A percentile compares a stretch with the other conserved stretches of the same genome.
These are phyloP conservation scores for Petrolisthes cinctipes DNA, from an alignment of 2,888 invertebrate species.

Conservation along the genomic window DNA sequence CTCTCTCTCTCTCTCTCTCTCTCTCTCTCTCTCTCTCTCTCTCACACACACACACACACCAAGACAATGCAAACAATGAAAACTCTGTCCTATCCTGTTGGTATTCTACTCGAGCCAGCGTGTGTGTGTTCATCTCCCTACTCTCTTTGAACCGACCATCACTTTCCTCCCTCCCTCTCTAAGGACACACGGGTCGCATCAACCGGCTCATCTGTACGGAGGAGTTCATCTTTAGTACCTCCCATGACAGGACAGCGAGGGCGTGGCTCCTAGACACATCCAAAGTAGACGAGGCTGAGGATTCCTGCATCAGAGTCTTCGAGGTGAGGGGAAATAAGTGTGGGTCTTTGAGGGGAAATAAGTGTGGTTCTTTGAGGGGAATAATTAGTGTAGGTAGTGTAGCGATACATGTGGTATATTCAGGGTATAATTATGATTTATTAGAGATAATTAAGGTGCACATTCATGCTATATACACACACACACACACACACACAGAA, in stretches of 20 bases:
- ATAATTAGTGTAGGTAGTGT: too few relatives aligned
- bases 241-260: conserved; percentile 69
- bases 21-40: background rate
- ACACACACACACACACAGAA: too few relatives aligned
- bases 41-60: background rate
- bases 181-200: conserved; percentile 61
- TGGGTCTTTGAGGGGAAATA: background rate
- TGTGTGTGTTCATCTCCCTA: background rate
- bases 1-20: background rate
- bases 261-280: conserved; percentile 72
- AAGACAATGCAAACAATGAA: background rate
- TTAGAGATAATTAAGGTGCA: too few relatives aligned
- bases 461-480: too few relatives aligned
- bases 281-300: conserved; percentile 67
- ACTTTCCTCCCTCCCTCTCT: background rate
- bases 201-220: conserved; percentile 71
- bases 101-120: background rate
- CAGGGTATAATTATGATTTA: too few relatives aligned
- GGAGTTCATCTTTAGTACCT: conserved; percentile 68
- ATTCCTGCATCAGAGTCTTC: conserved; percentile 66
- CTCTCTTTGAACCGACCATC: background rate
- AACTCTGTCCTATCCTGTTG: background rate
- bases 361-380: background rate
- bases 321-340: conserved; percentile 56
- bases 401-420: too few relatives aligned